A percentile compares a stretch with the other conserved stretches of the same genome.
Evolutionary conservation across 2,888 invertebrate genomes (phyloP).

Genomic region (Augochlorella aurata): DNA sequence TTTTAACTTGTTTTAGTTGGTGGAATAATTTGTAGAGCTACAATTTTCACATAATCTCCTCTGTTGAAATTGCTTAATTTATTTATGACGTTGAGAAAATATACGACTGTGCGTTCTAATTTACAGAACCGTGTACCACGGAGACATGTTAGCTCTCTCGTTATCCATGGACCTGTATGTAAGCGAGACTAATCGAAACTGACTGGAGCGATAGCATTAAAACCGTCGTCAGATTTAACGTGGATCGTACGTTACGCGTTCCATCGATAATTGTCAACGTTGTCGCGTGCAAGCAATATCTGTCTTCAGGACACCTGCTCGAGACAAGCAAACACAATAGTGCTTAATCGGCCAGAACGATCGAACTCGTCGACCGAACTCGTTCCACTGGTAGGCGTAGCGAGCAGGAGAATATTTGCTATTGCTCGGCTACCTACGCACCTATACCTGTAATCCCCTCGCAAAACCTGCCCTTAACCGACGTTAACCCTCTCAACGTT

Average conservation of each 20-base stretch:
- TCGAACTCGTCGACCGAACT: conserved; percentile 53
- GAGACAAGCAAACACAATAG: conserved; percentile 52
- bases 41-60: not conserved
- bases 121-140: not conserved
- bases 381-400: conserved; percentile 53
- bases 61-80: not conserved
- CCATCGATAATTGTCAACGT: conserved; percentile 48
- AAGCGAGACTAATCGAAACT: not conserved
- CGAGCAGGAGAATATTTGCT: conserved; percentile 52
- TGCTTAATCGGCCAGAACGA: conserved; percentile 59
- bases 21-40: not conserved
- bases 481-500: not conserved
- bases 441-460: conserved; percentile 33
- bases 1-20: not conserved
- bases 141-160: not conserved
- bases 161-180: not conserved
- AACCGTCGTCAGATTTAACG: conserved; percentile 32
- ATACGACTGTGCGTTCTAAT: conserved; percentile 3
- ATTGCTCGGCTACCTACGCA: conserved; percentile 52
- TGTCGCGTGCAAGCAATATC: conserved; percentile 57
- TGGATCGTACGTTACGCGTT: conserved; percentile 1
- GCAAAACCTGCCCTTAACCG: conserved; percentile 10
- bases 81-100: not conserved
- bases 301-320: conserved; percentile 57
- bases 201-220: conserved; percentile 10